A percentile compares a stretch with the other conserved stretches of the same genome.
Evolutionary conservation across 2,797 vertebrate genomes (phyloP).

Genomic region (Vespertilio murinus): DNA sequence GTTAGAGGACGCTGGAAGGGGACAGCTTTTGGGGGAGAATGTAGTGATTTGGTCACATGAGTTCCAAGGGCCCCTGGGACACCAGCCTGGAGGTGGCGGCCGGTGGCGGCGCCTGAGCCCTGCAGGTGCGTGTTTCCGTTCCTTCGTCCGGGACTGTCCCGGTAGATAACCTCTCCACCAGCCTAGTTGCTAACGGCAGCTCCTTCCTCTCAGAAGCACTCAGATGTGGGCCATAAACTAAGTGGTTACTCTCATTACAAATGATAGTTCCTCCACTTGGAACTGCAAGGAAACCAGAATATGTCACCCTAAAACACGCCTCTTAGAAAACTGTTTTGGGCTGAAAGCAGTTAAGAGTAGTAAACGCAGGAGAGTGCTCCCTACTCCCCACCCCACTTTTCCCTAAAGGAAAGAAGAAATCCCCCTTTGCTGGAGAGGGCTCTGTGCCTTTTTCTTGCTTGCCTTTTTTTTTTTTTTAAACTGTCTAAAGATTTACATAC

Average conservation of each 20-base stretch:
- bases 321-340: neutral
- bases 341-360: neutral
- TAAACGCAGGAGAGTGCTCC: neutral
- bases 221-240: neutral
- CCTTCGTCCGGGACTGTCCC: neutral
- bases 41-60: neutral
- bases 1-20: neutral
- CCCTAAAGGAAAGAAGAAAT: neutral
- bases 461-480: no score
- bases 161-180: neutral
- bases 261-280: neutral
- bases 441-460: no score
- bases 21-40: neutral
- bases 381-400: neutral
- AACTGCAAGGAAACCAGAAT: neutral
- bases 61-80: neutral
- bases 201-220: neutral
- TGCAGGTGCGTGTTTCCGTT: neutral
- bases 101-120: neutral
- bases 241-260: neutral
- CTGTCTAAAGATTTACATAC: no score
- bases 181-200: neutral
- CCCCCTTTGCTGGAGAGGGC: neutral
- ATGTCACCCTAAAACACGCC: neutral
- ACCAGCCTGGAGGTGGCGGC: neutral